Base-by-base conservation (phyloP, 1,140 invertebrate genomes). In the Drosophila sucinea region DNA sequence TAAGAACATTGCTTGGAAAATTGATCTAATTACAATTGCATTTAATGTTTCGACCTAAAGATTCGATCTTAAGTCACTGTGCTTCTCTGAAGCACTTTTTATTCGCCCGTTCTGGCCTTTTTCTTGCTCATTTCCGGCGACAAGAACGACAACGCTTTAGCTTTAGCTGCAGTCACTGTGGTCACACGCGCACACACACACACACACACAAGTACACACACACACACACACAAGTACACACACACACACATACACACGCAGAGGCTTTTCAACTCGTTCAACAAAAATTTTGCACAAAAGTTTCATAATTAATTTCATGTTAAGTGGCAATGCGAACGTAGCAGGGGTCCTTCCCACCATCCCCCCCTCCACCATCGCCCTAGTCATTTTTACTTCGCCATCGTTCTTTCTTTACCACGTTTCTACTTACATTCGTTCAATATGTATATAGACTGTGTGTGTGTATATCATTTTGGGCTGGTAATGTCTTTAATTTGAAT, bases 281-380 rank as follows among this genome's bases (percentile, higher is more conserved):
- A 89, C 84, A 89, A 89, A 51, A 89, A 84, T 89, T 87, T 81
- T 89, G 81, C 81, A 89, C 84, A 89, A 87, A 87, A 89, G 80
- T 89, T 89, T 89, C 84, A 89, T 89, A 89, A 89, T 89, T 89
- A 89, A 89, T 89, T 89, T 89, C 84, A 89, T 89, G 84, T 89
- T 89, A 89, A 89, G 84, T 89, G 84, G 84, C 80, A 89, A 81
- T 89, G 84, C 70, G 73, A 80, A 67, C 70, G 79, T 79, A 61
- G 44, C 35, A 60, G 71, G 68, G 70, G 74, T 67, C 66, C 55
- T 47, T 62, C 60, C 67, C 25, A 67, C 41, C 40, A 6, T 40
- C 10, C 32, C n/a, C 11, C 0, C 27, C 17, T 33, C 17, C 38
- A 1, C 44, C 32, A n/a, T 10, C 55, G 33, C 11, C 55, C 35